Percentiles rank a stretch among this genome's conserved stretches.
Conservation (phyloP, 2,888 invertebrate genomes). For the Hydriomena furcata region DNA sequence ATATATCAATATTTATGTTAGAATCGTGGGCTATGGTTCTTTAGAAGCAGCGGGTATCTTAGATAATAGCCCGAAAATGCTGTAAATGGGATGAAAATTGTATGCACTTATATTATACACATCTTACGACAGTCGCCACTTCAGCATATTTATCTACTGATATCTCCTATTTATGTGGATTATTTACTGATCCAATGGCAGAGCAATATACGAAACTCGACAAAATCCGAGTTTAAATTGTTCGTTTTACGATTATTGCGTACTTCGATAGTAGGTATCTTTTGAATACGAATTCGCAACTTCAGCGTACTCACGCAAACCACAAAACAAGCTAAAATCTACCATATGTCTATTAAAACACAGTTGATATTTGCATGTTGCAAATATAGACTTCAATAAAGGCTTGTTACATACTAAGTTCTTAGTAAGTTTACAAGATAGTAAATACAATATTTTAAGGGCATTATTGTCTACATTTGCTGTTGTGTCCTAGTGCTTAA, state of each 20-base stretch:
- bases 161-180: conserved; percentile 27
- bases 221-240: conserved; percentile 74
- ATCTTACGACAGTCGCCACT: not conserved
- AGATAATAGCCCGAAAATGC: no score
- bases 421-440: conserved; percentile 54
- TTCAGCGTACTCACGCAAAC: conserved; percentile 61
- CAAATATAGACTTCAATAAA: conserved; percentile 28
- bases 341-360: not conserved
- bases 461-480: conserved; percentile 44
- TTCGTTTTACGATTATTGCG: conserved; percentile 74
- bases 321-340: conserved; percentile 27
- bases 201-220: conserved; percentile 62
- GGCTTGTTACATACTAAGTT: conserved; percentile 49
- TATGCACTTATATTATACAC: no score
- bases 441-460: conserved; percentile 60
- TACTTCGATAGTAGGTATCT: conserved; percentile 72
- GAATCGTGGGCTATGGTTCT: no score
- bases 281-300: conserved; percentile 74
- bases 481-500: conserved; percentile 34
- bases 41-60: no score
- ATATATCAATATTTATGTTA: no score
- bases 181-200: conserved; percentile 53
- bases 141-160: conserved; percentile 2
- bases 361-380: conserved; percentile 25
- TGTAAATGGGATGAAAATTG: no score